phyloP scores from a whole-genome alignment of 2,113 vertebrate species.

The Neoarius graeffei region DNA sequence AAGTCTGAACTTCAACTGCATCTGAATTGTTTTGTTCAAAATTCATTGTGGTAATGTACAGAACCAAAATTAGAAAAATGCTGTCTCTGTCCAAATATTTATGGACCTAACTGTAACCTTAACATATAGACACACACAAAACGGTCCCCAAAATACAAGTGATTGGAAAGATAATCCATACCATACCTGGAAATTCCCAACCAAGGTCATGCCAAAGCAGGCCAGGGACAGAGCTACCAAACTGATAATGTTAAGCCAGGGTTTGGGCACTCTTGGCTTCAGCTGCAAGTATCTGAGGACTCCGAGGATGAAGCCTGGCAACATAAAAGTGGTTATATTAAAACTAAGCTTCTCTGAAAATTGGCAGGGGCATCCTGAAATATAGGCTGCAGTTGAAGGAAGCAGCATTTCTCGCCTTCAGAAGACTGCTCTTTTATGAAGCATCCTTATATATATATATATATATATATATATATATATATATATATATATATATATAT shows the following conservation, averaged over 20 bases:
- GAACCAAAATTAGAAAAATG: too few relatives aligned
- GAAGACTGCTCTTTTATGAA: not conserved
- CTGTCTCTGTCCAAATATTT: too few relatives aligned
- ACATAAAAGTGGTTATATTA: slow-evolving; percentile 46
- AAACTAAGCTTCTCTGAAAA: not conserved
- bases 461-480: too few relatives aligned
- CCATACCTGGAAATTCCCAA: slow-evolving; percentile 92
- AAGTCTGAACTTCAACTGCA: too few relatives aligned
- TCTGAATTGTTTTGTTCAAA: too few relatives aligned
- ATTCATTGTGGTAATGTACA: too few relatives aligned
- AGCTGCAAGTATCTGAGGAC: slow-evolving; percentile 88
- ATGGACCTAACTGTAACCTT: too few relatives aligned
- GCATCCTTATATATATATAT: too few relatives aligned
- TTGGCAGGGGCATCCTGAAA: not conserved
- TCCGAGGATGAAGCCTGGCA: slow-evolving; percentile 80
- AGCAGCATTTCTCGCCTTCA: not conserved
- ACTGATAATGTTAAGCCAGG: slow-evolving; percentile 81
- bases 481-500: too few relatives aligned
- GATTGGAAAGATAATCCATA: not conserved
- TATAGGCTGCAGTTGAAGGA: not conserved
- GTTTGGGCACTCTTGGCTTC: slow-evolving; percentile 77
- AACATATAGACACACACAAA: slow-evolving; percentile 5
- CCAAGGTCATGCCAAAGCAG: slow-evolving; percentile 89
- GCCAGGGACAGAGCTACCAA: slow-evolving; percentile 75
- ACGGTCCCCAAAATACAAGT: not conserved